Conservation (phyloP, 2,113 vertebrate species). For the Progne subis region DNA sequence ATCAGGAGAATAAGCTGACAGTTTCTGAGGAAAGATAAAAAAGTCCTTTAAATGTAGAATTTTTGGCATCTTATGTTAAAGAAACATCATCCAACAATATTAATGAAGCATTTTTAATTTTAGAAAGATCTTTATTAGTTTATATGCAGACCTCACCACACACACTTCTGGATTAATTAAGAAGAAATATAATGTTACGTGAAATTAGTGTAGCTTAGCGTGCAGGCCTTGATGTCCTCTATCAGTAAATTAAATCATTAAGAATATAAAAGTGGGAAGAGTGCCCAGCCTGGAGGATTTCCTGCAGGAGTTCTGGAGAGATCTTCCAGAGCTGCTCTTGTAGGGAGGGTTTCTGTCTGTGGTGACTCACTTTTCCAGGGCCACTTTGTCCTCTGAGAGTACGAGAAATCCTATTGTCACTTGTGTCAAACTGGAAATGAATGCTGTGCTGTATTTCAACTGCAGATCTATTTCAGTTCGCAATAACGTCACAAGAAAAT, state of each 20-base stretch:
- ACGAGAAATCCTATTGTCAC: not conserved
- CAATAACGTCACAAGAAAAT: not conserved
- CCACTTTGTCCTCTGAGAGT: not conserved
- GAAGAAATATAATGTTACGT: conserved; percentile 9
- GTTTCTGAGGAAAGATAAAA: not conserved
- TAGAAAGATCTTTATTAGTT: not conserved
- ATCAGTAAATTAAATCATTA: not conserved
- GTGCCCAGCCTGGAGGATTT: conserved; percentile 9
- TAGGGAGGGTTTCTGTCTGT: not conserved
- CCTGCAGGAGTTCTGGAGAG: not conserved
- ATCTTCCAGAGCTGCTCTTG: not conserved
- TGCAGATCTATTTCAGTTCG: not conserved
- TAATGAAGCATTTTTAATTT: conserved; percentile 12
- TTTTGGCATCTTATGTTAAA: not conserved
- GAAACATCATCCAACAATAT: not conserved
- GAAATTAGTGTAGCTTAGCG: not conserved
- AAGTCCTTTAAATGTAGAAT: not conserved
- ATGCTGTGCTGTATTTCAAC: not conserved
- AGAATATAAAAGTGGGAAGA: conserved; percentile 15
- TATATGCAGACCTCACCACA: not conserved
- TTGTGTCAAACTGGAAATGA: not conserved
- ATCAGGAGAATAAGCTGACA: not conserved
- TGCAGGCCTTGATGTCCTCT: not conserved
- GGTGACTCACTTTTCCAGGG: not conserved
- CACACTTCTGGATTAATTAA: not conserved